Evolutionary conservation across 2,797 vertebrate species (phyloP), one percentile per base, ranked within the genome.

Genomic region (Tadarida brasiliensis): DNA sequence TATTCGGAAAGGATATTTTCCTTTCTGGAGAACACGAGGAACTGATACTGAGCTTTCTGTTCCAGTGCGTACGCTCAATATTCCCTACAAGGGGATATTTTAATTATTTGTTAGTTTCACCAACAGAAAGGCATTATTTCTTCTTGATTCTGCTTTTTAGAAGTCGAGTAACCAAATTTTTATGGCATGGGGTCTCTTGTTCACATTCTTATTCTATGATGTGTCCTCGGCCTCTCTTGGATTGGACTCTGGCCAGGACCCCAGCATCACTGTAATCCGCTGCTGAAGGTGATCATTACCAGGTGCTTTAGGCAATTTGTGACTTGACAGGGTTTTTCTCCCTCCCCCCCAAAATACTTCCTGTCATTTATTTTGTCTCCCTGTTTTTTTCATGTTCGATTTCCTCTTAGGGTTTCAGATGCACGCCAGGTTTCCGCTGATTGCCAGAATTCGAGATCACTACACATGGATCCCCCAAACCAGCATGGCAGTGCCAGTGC

Each of bases 391-490:
- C 44, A 89, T 94, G 90, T 95, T 96, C 87, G 94, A 86, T 97
- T 95, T 98, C 5, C 16, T 96, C 97, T 81, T 85, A 99, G 99
- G 99, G 98, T 99, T 99, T 99, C 99, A 99, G 99, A 99, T 99
- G 99, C 99, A 98, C 99, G 99, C 99, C 99, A 99, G 98, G 99
- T 99, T 99, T 98, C 98, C 97, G 94, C 98, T 99, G 99, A 99
- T 98, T 99, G 99, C 99, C 98, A 99, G 99, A 99, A 99, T 98
- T 98, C 98, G 98, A 99, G 99, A 99, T 99, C 99, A 97, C 99
- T 98, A 98, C 99, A 99, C 99, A 99, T 99, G 99, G 99, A 99
- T 99, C 99, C 99, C 98, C 99, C 98, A 99, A 99, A 99, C 99
- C 99, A 99, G 97, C 99, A 99, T 98, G 99, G 99, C 98, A 99